These are phyloP conservation scores for Syngnathus scovelli DNA, from an alignment of 2,113 vertebrate genomes.

Conservation along the genomic window DNA sequence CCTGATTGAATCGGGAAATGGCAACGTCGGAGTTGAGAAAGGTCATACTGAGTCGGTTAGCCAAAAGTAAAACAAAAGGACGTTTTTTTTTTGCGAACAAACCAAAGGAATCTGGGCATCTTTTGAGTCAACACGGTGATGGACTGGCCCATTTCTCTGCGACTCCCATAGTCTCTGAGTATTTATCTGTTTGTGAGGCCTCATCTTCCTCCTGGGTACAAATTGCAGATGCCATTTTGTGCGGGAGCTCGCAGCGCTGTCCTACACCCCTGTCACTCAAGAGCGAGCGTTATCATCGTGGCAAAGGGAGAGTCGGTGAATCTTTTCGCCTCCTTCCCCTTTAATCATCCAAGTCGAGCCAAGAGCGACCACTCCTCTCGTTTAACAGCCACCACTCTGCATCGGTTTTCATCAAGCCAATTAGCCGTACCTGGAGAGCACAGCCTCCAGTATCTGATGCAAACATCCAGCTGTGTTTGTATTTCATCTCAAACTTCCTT, in stretches of 20 bases:
- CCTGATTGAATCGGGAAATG: conserved; percentile 51
- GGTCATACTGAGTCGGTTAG: not conserved
- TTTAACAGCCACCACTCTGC: conserved; percentile 12
- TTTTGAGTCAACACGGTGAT: conserved; percentile 57
- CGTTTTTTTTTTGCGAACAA: too few relatives aligned
- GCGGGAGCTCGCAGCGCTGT: not conserved
- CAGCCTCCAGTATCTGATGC: conserved; percentile 5
- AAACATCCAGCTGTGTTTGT: conserved; percentile 34
- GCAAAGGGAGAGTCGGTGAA: not conserved
- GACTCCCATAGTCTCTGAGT: conserved; percentile 43
- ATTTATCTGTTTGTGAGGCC: conserved; percentile 7
- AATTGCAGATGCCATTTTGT: not conserved
- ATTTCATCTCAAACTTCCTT: conserved; percentile 14
- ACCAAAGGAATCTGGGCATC: conserved; percentile 11
- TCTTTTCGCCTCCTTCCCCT: not conserved
- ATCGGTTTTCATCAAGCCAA: conserved; percentile 39
- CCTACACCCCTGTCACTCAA: not conserved
- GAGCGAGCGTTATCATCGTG: not conserved
- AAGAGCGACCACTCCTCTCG: conserved; percentile 21
- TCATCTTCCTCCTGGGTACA: conserved; percentile 5
- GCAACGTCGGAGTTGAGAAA: conserved; percentile 31
- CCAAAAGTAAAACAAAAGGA: too few relatives aligned
- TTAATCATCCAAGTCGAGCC: conserved; percentile 25
- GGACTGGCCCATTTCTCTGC: conserved; percentile 65
- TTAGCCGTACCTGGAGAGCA: conserved; percentile 32